Percentiles rank a stretch among this genome's conserved stretches.
Evolutionary conservation across 1,140 invertebrate genomes (phyloP).

Genomic region (Trichonephila clavipes): DNA sequence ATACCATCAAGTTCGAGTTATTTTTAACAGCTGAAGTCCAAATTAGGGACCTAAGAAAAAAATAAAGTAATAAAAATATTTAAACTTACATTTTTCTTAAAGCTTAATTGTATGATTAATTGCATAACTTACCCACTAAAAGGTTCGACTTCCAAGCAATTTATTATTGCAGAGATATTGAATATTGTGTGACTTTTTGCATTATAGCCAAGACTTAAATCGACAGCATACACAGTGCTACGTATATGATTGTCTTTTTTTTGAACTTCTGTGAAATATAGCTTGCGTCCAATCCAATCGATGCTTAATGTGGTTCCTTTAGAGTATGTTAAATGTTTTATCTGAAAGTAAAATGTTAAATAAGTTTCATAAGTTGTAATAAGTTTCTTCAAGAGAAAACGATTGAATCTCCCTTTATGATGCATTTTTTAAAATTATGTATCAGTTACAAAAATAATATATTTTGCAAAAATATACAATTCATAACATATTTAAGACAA

Average conservation of each 20-base stretch:
- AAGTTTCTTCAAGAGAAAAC: no score
- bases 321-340: conserved; percentile 85
- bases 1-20: conserved; percentile 85
- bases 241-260: conserved; percentile 78
- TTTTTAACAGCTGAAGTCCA: conserved; percentile 86
- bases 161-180: conserved; percentile 82
- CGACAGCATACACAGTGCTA: conserved; percentile 83
- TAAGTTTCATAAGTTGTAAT: no score
- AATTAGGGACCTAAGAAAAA: conserved; percentile 84
- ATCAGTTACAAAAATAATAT: no score
- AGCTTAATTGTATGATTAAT: no score
- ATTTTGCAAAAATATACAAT: no score
- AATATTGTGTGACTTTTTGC: conserved; percentile 81
- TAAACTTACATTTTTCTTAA: no score
- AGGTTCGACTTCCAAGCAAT: conserved; percentile 87
- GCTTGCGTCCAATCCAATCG: conserved; percentile 91
- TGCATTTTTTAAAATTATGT: no score
- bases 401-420: no score
- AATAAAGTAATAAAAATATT: no score
- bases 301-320: conserved; percentile 85
- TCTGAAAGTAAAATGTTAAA: conserved; percentile 79
- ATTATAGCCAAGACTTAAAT: conserved; percentile 82
- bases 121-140: conserved; percentile 84
- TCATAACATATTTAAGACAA: no score
- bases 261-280: conserved; percentile 89